A percentile compares a stretch with the other conserved stretches of the same genome.
These are phyloP conservation scores for Ibycter americanus DNA, from an alignment of 2,797 vertebrate genomes.

Conservation along the genomic window DNA sequence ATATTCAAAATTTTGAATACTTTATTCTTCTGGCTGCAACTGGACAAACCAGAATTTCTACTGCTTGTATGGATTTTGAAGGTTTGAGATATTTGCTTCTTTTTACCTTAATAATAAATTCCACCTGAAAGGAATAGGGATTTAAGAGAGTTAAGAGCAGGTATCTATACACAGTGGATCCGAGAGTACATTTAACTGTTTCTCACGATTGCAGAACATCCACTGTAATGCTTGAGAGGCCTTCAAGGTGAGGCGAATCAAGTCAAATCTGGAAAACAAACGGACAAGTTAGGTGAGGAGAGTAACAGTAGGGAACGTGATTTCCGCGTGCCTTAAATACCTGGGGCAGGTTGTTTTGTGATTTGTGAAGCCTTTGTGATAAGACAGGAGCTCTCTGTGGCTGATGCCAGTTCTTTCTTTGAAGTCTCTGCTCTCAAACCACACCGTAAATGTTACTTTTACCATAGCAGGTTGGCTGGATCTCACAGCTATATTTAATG, in stretches of 20 bases:
- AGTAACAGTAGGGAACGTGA: not conserved
- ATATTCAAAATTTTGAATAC: not conserved
- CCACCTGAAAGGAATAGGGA: not conserved
- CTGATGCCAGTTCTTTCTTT: not conserved
- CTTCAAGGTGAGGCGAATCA: not conserved
- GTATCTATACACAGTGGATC: not conserved
- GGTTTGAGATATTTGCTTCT: not conserved
- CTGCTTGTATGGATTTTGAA: not conserved
- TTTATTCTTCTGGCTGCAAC: not conserved
- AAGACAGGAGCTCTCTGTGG: not conserved
- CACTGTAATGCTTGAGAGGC: not conserved
- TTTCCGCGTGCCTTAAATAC: not conserved
- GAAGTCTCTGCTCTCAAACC: conserved; percentile 12
- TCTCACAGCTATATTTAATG: conserved; percentile 17
- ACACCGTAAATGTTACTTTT: not conserved
- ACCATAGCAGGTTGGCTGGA: conserved; percentile 25
- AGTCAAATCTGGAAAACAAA: not conserved
- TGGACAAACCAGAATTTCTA: not conserved
- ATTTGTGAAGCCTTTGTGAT: not conserved
- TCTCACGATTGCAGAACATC: not conserved
- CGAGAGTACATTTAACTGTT: not conserved
- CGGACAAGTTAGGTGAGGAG: not conserved
- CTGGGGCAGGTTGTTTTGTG: not conserved
- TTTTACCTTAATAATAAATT: conserved; percentile 6
- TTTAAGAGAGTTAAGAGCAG: not conserved